Evolutionary conservation across 2,888 invertebrate genomes (phyloP).

Genomic region (Phlogophora meticulosa): DNA sequence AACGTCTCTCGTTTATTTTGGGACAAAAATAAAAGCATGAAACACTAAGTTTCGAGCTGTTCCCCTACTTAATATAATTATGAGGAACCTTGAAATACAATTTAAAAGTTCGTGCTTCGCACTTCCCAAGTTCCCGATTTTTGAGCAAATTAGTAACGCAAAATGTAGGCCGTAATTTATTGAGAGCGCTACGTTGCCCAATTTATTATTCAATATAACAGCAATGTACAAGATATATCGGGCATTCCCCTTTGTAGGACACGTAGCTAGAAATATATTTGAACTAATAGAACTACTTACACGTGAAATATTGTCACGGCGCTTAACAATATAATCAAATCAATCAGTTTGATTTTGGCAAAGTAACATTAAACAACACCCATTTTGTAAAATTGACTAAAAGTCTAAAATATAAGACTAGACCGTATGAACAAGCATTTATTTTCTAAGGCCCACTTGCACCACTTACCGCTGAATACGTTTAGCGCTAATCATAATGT

Average conservation of each 20-base stretch:
- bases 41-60: slow-evolving; percentile 44
- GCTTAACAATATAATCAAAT: slow-evolving; percentile 49
- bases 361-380: slow-evolving; percentile 50
- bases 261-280: slow-evolving; percentile 43
- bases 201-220: slow-evolving; percentile 49
- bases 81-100: slow-evolving; percentile 62
- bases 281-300: slow-evolving; percentile 58
- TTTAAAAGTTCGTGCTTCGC: slow-evolving; percentile 58
- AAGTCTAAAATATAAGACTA: not conserved
- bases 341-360: slow-evolving; percentile 54
- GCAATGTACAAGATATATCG: slow-evolving; percentile 50
- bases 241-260: slow-evolving; percentile 28
- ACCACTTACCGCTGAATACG: no score
- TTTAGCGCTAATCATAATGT: no score
- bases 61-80: slow-evolving; percentile 58
- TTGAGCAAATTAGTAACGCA: slow-evolving; percentile 67
- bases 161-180: slow-evolving; percentile 61
- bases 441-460: not conserved
- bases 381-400: slow-evolving; percentile 37
- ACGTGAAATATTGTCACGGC: slow-evolving; percentile 66
- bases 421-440: slow-evolving; percentile 18
- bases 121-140: slow-evolving; percentile 58
- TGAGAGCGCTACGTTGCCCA: slow-evolving; percentile 41
- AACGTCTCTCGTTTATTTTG: slow-evolving; percentile 18
- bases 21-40: slow-evolving; percentile 43